A percentile compares a stretch with the other conserved stretches of the same genome.
Conservation (phyloP, 64 coral and sea anemone genomes). For the Platygyra sinensis region DNA sequence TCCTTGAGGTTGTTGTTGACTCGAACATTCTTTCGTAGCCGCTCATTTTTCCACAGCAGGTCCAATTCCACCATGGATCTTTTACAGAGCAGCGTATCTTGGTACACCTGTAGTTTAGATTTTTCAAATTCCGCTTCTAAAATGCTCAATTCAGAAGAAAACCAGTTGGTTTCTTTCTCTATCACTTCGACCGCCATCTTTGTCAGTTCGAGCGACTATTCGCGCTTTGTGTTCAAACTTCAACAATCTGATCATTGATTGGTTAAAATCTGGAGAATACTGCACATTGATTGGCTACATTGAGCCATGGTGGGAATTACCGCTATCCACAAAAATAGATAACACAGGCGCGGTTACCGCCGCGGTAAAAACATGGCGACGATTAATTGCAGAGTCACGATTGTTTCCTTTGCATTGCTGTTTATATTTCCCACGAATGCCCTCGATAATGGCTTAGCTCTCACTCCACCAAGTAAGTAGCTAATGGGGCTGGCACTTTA, state of each 20-base stretch:
- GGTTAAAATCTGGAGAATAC: not conserved
- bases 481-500: too few relatives aligned
- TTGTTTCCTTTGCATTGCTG: not conserved
- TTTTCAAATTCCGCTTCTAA: constrained; percentile 65
- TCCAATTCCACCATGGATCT: constrained; percentile 51
- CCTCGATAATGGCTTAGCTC: constrained; percentile 62
- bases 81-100: constrained; percentile 62
- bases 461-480: constrained; percentile 69
- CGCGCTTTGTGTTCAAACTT: constrained; percentile 49
- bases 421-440: not conserved
- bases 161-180: not conserved
- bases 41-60: constrained; percentile 54
- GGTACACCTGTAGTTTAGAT: constrained; percentile 56
- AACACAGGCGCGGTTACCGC: not conserved
- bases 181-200: constrained; percentile 54
- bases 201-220: not conserved
- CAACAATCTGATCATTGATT: constrained; percentile 12
- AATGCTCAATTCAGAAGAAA: constrained; percentile 33
- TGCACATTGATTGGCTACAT: not conserved
- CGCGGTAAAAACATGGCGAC: not conserved
- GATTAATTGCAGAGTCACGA: not conserved
- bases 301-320: not conserved
- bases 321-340: not conserved
- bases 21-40: constrained; percentile 23
- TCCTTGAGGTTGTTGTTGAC: constrained; percentile 37